Evolutionary conservation across 2,888 invertebrate genomes (phyloP).

Genomic region (Noctua janthina): DNA sequence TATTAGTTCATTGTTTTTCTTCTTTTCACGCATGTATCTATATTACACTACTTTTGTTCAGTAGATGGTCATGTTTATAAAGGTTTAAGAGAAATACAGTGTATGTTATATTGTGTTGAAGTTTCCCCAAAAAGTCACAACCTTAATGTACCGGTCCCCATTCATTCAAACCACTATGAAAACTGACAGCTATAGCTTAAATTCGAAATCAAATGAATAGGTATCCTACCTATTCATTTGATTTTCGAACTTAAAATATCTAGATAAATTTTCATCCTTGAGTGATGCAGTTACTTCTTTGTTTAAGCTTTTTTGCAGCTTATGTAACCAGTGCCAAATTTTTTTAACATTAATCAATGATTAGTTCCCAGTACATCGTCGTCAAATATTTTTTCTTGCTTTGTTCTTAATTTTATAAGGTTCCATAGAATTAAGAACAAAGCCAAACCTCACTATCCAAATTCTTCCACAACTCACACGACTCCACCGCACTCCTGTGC

Average conservation of each 20-base stretch:
- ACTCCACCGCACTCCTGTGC: slow-evolving; percentile 46
- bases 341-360: not conserved
- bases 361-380: not conserved
- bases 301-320: not conserved
- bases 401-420: not conserved
- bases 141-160: not conserved
- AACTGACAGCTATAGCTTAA: not conserved
- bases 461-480: not conserved
- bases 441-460: not conserved
- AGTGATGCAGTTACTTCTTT: not conserved
- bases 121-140: not conserved
- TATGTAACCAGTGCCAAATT: not conserved
- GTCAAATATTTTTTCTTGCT: too few relatives aligned
- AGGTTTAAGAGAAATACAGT: not conserved
- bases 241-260: not conserved
- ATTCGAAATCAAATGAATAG: too few relatives aligned
- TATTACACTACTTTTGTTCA: not conserved
- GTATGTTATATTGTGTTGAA: not conserved
- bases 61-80: not conserved
- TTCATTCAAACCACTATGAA: not conserved
- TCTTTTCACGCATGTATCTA: not conserved
- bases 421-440: slow-evolving; percentile 17
- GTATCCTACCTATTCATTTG: not conserved
- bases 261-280: too few relatives aligned
- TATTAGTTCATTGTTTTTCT: not conserved